Evolutionary conservation across 1,140 invertebrate species (phyloP), one percentile per base, ranked within the genome.

Genomic region (Platyscapa corneri): DNA sequence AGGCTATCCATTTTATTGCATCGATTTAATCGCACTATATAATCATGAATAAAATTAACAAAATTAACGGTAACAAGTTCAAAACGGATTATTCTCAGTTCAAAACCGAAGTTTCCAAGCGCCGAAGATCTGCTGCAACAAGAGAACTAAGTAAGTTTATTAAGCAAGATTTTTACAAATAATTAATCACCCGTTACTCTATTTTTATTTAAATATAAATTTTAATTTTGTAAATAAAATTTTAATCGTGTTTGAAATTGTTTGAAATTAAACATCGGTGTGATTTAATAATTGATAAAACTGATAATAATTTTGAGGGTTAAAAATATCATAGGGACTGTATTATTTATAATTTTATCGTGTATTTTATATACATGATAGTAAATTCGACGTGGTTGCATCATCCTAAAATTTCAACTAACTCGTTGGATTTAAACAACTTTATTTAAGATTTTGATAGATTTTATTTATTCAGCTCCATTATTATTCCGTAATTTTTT

Each of bases 61-160:
- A 81, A 46, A 72, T 83, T 6, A 75, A 82, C 10, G 74, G 80
- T 30, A 88, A 85, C n/a, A 85, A 87, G 75, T 89, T 89, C 34
- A 88, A 90, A 78, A 90, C 93, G 82, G 90, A 93, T 86, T 93
- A 91, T 76, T 88, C 90, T 18, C 78, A 89, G 14, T 94, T 93
- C 64, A 91, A 87, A 64, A 93, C 91, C 10, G 90, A 93, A 10
- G 82, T 91, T 34, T 90, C 92, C 0, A 93, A 90, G 77, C 84
- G 88, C 32, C 89, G 93, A 42, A 85, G 91, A 72, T 88, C 92
- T 0, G 89, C 90, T 0, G 89, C 90, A 0, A 92, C 92, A 7
- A 89, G 93, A 83, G 93, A 93, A 89, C 80, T 93, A 42, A 93
- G 93, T 94, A 88, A 93, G 90, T 87, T 32, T 30, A 20, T 10